A percentile compares a stretch with the other conserved stretches of the same genome.
Evolutionary conservation across 2,888 invertebrate species (phyloP).

Genomic region (Synanthedon tipuliformis): DNA sequence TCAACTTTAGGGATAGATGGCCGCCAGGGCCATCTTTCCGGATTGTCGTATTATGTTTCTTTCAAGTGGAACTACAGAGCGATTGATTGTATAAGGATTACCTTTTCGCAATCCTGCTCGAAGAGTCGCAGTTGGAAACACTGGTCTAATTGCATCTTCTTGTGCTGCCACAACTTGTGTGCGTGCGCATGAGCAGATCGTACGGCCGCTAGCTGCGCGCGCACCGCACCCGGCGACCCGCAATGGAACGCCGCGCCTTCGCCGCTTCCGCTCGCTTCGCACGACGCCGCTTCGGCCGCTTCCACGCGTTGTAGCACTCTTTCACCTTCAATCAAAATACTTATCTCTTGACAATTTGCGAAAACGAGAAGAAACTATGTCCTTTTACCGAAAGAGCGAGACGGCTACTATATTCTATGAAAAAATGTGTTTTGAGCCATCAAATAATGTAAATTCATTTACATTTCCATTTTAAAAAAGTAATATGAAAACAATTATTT

Average conservation of each 20-base stretch:
- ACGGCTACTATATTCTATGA: no score
- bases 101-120: conserved; percentile 97
- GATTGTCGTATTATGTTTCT: no score
- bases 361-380: not conserved
- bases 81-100: conserved; percentile 34
- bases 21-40: no score
- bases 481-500: no score
- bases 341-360: no score
- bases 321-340: conserved; percentile 70
- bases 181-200: conserved; percentile 92
- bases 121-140: conserved; percentile 95
- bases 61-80: no score
- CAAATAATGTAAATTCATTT: no score
- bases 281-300: conserved; percentile 54
- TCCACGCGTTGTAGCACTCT: conserved; percentile 74
- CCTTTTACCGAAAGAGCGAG: no score
- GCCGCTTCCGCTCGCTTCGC: conserved; percentile 75
- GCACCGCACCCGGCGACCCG: conserved; percentile 76
- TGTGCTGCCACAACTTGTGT: conserved; percentile 93
- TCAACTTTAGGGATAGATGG: no score
- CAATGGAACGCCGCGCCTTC: conserved; percentile 80
- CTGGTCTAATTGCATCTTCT: conserved; percentile 94
- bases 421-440: no score
- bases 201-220: conserved; percentile 87
- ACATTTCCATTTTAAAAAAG: no score